Conservation (phyloP, 2,888 invertebrate genomes). For the Lepidochitona cinerea region DNA sequence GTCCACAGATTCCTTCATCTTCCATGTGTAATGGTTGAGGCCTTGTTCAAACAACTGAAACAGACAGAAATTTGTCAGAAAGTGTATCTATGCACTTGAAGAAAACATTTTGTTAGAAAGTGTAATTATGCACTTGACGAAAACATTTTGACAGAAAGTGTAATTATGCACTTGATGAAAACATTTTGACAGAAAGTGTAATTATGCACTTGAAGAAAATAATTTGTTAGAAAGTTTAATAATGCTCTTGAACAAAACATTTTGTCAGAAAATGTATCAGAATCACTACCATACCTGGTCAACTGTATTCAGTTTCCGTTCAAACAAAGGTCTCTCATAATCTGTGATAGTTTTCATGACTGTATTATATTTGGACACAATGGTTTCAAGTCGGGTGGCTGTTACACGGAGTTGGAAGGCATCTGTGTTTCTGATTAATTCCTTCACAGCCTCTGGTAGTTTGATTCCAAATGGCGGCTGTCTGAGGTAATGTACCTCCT, state of each 20-base stretch:
- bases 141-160: too few species aligned
- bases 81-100: too few species aligned
- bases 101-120: too few species aligned
- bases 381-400: conserved; percentile 67
- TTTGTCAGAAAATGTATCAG: too few species aligned
- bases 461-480: conserved; percentile 65
- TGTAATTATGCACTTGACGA: too few species aligned
- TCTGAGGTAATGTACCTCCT: conserved; percentile 67
- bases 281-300: conserved; percentile 58
- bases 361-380: conserved; percentile 68
- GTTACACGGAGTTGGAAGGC: conserved; percentile 60
- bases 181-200: too few species aligned
- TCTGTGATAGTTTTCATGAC: conserved; percentile 67
- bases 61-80: not conserved
- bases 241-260: too few species aligned
- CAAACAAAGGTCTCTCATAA: conserved; percentile 68
- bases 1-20: conserved; percentile 68
- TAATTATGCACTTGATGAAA: too few species aligned
- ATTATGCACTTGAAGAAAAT: too few species aligned
- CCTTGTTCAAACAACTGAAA: conserved; percentile 68
- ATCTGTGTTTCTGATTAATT: conserved; percentile 63
- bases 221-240: too few species aligned
- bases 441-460: conserved; percentile 59
- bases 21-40: conserved; percentile 66
- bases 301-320: conserved; percentile 66